Evolutionary conservation across 2,888 invertebrate genomes (phyloP), one percentile per base, ranked within the genome.

Genomic region (Anthrax anthrax): DNA sequence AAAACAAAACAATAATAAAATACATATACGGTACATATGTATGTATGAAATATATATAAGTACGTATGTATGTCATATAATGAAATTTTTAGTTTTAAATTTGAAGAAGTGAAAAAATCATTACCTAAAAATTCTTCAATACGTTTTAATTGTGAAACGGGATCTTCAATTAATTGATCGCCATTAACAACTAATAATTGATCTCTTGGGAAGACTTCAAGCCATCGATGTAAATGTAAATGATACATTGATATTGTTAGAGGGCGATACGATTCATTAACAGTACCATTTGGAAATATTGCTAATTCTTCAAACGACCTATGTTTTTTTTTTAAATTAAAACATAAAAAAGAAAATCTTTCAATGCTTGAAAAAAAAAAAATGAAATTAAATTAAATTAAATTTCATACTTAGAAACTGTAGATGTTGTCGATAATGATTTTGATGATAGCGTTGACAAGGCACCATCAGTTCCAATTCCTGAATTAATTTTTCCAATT

Each of bases 151-250:
- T 92, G 90, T 1, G 84, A 81, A 44, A 90, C 81, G 0, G 94
- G 94, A 62, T 94, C 88, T 58, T 84, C 84, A 58, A 92, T 88
- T 50, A 95, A 77, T 54, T 81, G 78, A 69, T 95, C 94, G 3
- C 95, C 95, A 65, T 96, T 94, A 42, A 98, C 91, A 46, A 98
- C 80, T 58, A 95, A 80, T 56, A 98, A 82, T 63, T 97, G 94
- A 45, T 86, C 81, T 43, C 88, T 75, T 0, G 89, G 80, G 71
- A 98, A 98, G 54, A 87, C 85, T 67, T 90, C 84, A 51, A 97
- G 73, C 97, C 97, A 97, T 43, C 78, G 75, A 55, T 86, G 83
- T 59, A 97, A 77, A 70, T 91, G 94, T 54, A 87, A 78, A 67
- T 88, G 86, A 69, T 96, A 96, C 60, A 92, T 76, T 32, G 92